Evolutionary conservation across 92 coral and sea anemone species (phyloP), one percentile per base, ranked within the genome.

Genomic region (Paramuricea clavata): DNA sequence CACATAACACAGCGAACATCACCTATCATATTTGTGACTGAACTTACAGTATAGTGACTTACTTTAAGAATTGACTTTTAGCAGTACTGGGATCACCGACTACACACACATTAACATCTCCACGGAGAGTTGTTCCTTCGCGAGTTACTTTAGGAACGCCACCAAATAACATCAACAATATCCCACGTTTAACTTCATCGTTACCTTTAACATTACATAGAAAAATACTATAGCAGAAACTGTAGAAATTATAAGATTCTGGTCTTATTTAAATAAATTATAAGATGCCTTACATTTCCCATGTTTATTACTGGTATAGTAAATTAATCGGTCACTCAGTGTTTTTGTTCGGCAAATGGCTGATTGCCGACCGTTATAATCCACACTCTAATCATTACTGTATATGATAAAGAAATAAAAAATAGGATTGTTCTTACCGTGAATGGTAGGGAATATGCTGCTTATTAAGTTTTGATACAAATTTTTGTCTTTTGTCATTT

Each of bases 1-100:
- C 54, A 47, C 54, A 47, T 8, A 10, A 47, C 10, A 1, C 54
- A 47, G 54, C 2, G 13, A 47, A 47, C 54, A 10, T 47, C 42
- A 8, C 42, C 42, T 36, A 36, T 36, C 42, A 47, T 15, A 47
- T 17, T 47, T 47, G 54, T 47, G 54, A 47, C 19, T 15, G 6
- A 54, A 3, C 23, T 19, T 54, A 54, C 62, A 39, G 10, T 4
- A 10, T 39, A n/a, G n/a, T 19, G 9, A 54, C 95, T 79, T 95
- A 95, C 98, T 96, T 96, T 59, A 96, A 81, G 69, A 96, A 93
- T 71, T 96, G 99, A 77, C 99, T 96, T 91, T 96, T 96, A 13
- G 99, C 99, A 49, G 99, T 96, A 89, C 99, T 96, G 64, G 99
- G 99, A 78, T 96, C 99, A 61, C 99, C 99, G 70, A 96, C 99